Percentiles rank a stretch among this genome's conserved stretches.
These are phyloP conservation scores for Ischnus inquisitorius DNA, from an alignment of 2,888 invertebrate species.

Conservation along the genomic window DNA sequence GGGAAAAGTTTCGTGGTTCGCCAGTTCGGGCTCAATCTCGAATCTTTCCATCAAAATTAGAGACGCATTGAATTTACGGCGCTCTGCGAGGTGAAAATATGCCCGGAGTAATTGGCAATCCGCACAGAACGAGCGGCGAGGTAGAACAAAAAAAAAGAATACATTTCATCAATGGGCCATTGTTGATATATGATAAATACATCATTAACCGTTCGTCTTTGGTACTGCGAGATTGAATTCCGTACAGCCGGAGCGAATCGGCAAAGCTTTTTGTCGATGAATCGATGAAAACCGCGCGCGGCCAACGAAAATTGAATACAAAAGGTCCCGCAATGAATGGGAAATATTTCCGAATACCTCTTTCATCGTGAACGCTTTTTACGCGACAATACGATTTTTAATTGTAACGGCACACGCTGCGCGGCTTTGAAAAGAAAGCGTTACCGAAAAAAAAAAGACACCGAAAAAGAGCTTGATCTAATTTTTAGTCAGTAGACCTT, in stretches of 20 bases:
- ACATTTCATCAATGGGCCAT: neutral
- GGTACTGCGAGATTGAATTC: neutral
- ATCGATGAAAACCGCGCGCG: slow-evolving; percentile 5
- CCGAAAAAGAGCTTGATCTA: neutral
- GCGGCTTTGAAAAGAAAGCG: neutral
- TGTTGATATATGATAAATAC: slow-evolving; percentile 1
- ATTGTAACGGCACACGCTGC: neutral
- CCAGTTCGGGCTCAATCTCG: neutral
- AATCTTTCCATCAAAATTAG: slow-evolving; percentile 3
- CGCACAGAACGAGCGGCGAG: neutral
- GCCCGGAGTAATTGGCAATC: neutral
- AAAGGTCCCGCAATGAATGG: neutral
- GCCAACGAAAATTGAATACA: neutral
- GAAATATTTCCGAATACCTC: neutral
- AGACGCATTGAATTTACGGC: neutral
- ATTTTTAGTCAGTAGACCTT: neutral
- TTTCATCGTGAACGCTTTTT: neutral
- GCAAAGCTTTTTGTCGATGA: neutral
- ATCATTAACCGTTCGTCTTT: neutral
- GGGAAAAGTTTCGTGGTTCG: neutral
- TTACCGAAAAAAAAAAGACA: neutral
- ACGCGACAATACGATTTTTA: neutral
- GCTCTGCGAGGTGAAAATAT: neutral
- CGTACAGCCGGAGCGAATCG: neutral
- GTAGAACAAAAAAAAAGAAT: neutral